phyloP scores from a whole-genome alignment of 2,113 vertebrate species.

The Hymenochirus boettgeri region DNA sequence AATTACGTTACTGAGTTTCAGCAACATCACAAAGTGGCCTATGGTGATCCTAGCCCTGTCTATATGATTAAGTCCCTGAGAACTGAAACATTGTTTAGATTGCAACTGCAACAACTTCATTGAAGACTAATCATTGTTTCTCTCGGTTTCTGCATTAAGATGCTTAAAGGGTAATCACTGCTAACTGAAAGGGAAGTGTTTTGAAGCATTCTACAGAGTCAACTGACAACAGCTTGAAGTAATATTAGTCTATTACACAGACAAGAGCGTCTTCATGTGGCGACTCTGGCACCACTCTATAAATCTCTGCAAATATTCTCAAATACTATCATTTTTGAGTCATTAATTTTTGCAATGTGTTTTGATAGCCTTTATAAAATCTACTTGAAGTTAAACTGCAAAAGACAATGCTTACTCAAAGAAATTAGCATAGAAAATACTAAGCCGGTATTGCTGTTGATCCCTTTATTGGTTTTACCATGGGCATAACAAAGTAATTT shows the following conservation, averaged over 20 bases:
- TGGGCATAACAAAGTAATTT: background rate
- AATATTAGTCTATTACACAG: constrained; percentile 65
- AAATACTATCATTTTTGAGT: constrained; percentile 63
- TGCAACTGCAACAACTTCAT: constrained; percentile 54
- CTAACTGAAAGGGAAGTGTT: constrained; percentile 57
- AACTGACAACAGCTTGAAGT: constrained; percentile 70
- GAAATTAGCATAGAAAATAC: background rate
- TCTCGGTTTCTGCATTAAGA: constrained; percentile 60
- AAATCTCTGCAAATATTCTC: constrained; percentile 65
- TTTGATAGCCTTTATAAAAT: constrained; percentile 55
- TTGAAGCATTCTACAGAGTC: constrained; percentile 66
- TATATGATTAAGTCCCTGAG: constrained; percentile 61
- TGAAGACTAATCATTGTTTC: constrained; percentile 61
- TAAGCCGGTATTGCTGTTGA: too few relatives aligned
- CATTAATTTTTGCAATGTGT: constrained; percentile 64
- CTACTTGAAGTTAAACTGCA: constrained; percentile 58
- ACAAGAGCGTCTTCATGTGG: constrained; percentile 66
- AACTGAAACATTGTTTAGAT: constrained; percentile 58
- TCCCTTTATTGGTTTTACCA: background rate
- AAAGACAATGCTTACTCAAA: constrained; percentile 48
- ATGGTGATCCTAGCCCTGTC: constrained; percentile 47
- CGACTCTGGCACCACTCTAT: constrained; percentile 60
- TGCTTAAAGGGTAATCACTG: constrained; percentile 67
- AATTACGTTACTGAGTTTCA: constrained; percentile 62
- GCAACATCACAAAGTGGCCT: constrained; percentile 55